A percentile compares a stretch with the other conserved stretches of the same genome.
Conservation (phyloP, 1,140 invertebrate genomes). For the Zaprionus camerounensis region DNA sequence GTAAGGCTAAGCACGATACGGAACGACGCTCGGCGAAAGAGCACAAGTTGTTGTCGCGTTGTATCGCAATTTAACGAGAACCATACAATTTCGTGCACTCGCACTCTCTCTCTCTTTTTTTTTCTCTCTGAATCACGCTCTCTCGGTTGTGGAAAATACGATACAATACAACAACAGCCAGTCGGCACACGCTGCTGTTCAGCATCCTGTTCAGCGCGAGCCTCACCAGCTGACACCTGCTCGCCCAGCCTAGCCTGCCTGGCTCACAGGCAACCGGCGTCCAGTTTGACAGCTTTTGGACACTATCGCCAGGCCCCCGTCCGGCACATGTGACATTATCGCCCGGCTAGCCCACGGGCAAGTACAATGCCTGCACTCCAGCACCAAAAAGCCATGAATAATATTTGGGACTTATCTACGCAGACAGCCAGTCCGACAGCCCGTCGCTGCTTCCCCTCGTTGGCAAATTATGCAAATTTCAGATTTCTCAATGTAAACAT, state of each 20-base stretch:
- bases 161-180: constrained; percentile 65
- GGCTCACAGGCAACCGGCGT: constrained; percentile 58
- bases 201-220: constrained; percentile 66
- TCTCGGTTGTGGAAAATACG: constrained; percentile 64
- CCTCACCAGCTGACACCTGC: constrained; percentile 63
- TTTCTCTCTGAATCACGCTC: constrained; percentile 25
- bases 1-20: constrained; percentile 44
- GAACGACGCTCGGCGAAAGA: constrained; percentile 54
- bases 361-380: constrained; percentile 14
- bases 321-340: constrained; percentile 69
- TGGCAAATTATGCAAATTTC: constrained; percentile 83
- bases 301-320: constrained; percentile 50
- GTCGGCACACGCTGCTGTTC: constrained; percentile 32
- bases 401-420: constrained; percentile 64
- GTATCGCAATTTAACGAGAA: constrained; percentile 68
- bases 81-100: constrained; percentile 22
- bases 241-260: constrained; percentile 6
- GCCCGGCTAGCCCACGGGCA: background rate
- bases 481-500: constrained; percentile 82
- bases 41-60: constrained; percentile 66
- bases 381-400: constrained; percentile 60
- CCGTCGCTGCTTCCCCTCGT: constrained; percentile 32
- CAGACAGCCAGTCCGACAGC: constrained; percentile 55
- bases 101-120: constrained; percentile 27
- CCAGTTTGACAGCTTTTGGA: constrained; percentile 71